A percentile compares a stretch with the other conserved stretches of the same genome.
Conservation (phyloP, 2,797 vertebrate genomes). For the Acrocephalus scirpaceus region DNA sequence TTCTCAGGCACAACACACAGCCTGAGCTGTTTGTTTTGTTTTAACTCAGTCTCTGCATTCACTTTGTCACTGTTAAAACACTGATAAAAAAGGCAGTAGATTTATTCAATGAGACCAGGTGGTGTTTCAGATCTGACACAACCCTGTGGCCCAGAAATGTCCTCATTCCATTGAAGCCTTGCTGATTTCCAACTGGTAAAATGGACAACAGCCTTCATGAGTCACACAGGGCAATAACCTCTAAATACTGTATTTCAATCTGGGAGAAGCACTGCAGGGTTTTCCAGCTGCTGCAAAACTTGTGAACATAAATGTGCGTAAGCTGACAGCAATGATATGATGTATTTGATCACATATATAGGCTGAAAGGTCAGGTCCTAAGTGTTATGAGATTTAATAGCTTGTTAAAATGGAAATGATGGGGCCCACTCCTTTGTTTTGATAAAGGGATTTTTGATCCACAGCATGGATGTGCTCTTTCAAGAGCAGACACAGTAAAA, state of each 20-base stretch:
- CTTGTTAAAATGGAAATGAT: neutral
- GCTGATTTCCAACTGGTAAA: neutral
- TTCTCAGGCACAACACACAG: neutral
- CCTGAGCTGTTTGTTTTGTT: neutral
- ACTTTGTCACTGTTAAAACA: neutral
- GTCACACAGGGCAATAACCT: neutral
- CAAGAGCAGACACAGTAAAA: neutral
- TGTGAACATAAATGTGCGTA: neutral
- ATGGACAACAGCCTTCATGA: neutral
- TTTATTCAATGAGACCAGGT: neutral
- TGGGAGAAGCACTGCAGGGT: neutral
- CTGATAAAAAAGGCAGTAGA: constrained; percentile 23
- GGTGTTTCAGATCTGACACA: neutral
- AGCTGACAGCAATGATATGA: neutral
- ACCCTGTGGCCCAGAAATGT: neutral
- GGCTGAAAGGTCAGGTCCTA: neutral
- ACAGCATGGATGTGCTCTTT: neutral
- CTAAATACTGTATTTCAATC: neutral
- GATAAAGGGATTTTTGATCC: neutral
- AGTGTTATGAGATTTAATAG: neutral
- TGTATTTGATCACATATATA: neutral
- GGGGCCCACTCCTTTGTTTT: neutral
- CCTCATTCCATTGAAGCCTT: neutral
- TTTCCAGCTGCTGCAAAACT: neutral
- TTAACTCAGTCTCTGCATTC: neutral